Conservation (phyloP, 2,797 vertebrate species). For the Sebastes trivittatus region DNA sequence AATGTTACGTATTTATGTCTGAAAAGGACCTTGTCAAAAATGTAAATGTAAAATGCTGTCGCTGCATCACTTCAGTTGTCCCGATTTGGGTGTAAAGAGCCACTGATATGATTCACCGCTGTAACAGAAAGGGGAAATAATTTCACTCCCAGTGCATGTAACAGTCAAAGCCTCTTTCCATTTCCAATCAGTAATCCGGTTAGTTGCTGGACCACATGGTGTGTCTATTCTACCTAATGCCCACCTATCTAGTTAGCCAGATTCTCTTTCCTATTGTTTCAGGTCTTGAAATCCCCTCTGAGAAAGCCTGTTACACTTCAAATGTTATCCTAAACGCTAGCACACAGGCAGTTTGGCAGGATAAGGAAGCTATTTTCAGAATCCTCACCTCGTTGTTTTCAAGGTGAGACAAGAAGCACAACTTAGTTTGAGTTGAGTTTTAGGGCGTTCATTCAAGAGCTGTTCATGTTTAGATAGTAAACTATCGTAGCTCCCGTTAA, state of each 20-base stretch:
- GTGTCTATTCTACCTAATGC: conserved; percentile 57
- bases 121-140: conserved; percentile 32
- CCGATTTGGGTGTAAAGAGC: background rate
- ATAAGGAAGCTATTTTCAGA: conserved; percentile 29
- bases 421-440: conserved; percentile 30
- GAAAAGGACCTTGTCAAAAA: background rate
- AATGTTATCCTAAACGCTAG: conserved; percentile 42
- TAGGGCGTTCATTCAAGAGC: background rate
- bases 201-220: conserved; percentile 54
- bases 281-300: conserved; percentile 41
- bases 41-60: background rate
- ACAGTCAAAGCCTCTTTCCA: conserved; percentile 59
- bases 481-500: background rate
- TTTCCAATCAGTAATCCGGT: conserved; percentile 65
- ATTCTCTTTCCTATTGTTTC: conserved; percentile 54
- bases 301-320: conserved; percentile 60
- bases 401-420: conserved; percentile 40
- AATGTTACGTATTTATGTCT: background rate
- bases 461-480: background rate
- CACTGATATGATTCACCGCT: conserved; percentile 18
- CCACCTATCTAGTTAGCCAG: conserved; percentile 64
- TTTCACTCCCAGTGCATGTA: conserved; percentile 16
- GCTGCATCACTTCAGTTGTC: background rate
- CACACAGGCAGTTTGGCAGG: conserved; percentile 24
- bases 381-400: conserved; percentile 24